Base-by-base conservation (phyloP, 2,113 vertebrate species). In the Rattus rattus region DNA sequence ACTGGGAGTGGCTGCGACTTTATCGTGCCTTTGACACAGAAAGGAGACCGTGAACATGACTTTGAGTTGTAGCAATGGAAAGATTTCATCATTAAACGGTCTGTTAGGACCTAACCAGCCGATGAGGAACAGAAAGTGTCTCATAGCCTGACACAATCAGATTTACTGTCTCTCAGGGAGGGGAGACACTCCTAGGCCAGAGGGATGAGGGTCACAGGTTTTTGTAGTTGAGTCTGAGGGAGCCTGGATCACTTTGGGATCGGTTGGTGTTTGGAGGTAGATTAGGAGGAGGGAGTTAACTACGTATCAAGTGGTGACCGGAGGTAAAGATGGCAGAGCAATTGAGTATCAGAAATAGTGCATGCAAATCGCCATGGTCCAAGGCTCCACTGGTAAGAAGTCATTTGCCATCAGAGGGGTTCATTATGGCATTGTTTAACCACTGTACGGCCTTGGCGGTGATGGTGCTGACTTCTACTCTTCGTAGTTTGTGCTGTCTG, bases 381-480 rank as follows among this genome's bases (percentile, higher is more conserved):
- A 19, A 69, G 77, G 28, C 20, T 43, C 87, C 54, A 47, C 0
- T 79, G 79, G 59, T 63, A 75, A 93, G 39, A 72, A 75, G 59
- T 89, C 77, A 61, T n/a, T 85, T 76, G 59, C 65, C 77, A 94
- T 69, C 49, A n/a, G 84, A 88, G 56, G 73, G 70, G 11, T 2
- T 85, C n/a, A 36, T 67, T 94, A 56, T 30, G 26, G 43, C 67
- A 70, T 91, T 69, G 70, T 96, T 61, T 36, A 89, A 83, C 36
- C 69, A 59, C 86, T 54, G 3, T 26, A 24, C 80, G 65, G 79
- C 80, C 24, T 92, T 94, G 86, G 86, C 77, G 86, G 61, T 52
- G 79, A 84, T 4, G 47, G 16, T 83, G 47, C 89, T 94, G 90
- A n/a, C 73, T 59, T 73, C 83, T 77, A 96, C 79, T 26, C 59